Percentiles rank a stretch among this genome's conserved stretches.
These are phyloP conservation scores for Lycorma delicatula DNA, from an alignment of 1,140 invertebrate species.

Conservation along the genomic window DNA sequence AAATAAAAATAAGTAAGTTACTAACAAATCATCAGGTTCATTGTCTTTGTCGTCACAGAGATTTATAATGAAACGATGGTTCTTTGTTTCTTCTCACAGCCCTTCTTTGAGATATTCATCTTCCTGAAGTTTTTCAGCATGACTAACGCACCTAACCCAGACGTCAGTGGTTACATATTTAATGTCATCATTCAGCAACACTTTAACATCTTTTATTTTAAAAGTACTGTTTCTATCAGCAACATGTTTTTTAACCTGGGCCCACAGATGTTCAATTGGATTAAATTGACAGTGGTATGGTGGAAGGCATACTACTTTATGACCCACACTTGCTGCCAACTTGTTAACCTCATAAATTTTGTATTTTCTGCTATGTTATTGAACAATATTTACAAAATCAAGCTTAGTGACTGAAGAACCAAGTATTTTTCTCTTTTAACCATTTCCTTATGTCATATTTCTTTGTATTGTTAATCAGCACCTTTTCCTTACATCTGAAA, in stretches of 20 bases:
- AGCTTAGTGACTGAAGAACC: not conserved
- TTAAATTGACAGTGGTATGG: not conserved
- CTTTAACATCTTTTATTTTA: not conserved
- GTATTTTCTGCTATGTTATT: not conserved
- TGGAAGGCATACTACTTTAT: not conserved
- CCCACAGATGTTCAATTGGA: not conserved
- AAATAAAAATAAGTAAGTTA: too few species aligned
- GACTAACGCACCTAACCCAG: too few species aligned
- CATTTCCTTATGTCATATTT: not conserved
- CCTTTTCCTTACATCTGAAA: not conserved
- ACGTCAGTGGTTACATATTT: not conserved
- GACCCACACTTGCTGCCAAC: not conserved
- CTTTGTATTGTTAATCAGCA: not conserved
- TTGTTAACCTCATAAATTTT: not conserved
- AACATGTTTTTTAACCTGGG: not conserved
- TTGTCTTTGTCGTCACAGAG: too few species aligned
- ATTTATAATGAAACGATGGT: too few species aligned
- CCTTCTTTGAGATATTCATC: too few species aligned
- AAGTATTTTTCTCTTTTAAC: not conserved
- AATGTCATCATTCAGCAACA: not conserved
- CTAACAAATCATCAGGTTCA: too few species aligned
- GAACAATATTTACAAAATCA: not conserved
- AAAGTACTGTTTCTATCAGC: not conserved
- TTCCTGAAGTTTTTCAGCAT: too few species aligned
- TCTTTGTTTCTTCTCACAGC: too few species aligned